phyloP scores from a whole-genome alignment of 1,140 invertebrate genomes.

The Bombus sibiricus region DNA sequence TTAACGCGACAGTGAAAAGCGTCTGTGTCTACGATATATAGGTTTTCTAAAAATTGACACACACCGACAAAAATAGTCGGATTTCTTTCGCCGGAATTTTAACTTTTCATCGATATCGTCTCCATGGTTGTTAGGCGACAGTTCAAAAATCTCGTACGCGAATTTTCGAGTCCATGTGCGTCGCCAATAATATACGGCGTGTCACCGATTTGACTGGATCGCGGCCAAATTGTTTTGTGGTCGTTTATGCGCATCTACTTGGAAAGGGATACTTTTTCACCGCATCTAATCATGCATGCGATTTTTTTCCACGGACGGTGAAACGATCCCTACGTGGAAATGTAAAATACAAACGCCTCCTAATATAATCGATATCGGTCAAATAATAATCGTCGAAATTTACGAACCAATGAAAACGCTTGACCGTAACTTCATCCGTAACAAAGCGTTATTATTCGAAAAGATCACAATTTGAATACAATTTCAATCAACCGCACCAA shows the following conservation, averaged over 20 bases:
- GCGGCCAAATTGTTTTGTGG: constrained; percentile 42
- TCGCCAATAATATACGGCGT: background rate
- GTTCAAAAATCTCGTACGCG: constrained; percentile 35
- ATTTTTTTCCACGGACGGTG: background rate
- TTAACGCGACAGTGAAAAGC: background rate
- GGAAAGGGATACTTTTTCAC: background rate
- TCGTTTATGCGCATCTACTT: constrained; percentile 36
- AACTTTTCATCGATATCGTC: constrained; percentile 21
- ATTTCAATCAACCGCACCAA: no score
- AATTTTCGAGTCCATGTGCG: constrained; percentile 33
- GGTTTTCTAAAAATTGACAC: constrained; percentile 3
- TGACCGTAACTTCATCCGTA: background rate
- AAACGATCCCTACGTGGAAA: background rate
- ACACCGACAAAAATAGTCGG: background rate
- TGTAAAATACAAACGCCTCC: background rate
- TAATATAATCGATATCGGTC: background rate
- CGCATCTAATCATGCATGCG: background rate
- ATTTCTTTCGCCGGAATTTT: background rate
- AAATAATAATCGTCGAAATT: background rate
- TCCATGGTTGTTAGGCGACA: constrained; percentile 29
- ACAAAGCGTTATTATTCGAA: background rate
- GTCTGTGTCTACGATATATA: no score
- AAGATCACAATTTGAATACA: background rate
- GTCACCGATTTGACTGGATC: constrained; percentile 26
- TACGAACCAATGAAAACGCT: background rate